Conservation (phyloP, 2,113 vertebrate species). For the Chloebia gouldiae region DNA sequence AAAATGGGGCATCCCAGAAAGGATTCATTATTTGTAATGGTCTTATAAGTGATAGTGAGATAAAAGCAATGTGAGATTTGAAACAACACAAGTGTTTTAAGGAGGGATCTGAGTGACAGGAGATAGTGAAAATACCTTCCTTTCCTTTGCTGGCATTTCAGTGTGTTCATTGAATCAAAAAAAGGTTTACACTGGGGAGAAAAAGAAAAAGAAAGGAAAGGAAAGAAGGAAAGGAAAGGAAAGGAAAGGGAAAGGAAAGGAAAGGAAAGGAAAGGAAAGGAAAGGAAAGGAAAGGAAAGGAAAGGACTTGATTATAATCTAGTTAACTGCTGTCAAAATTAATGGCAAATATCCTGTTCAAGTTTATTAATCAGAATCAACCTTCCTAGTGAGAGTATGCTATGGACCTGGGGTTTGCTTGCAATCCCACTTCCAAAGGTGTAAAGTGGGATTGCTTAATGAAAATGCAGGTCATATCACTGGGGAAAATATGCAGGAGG, state of each 20-base stretch:
- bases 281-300: no score
- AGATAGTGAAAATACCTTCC: background rate
- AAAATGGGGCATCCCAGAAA: conserved; percentile 31
- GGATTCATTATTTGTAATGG: conserved; percentile 55
- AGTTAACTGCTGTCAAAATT: background rate
- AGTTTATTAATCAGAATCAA: background rate
- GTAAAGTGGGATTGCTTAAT: background rate
- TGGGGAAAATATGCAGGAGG: background rate
- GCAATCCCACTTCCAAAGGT: background rate
- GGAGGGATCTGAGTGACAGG: background rate
- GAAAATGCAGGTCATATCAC: background rate
- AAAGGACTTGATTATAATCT: background rate
- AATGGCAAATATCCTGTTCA: background rate
- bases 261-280: background rate
- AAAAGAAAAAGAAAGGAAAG: background rate
- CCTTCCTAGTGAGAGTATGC: background rate
- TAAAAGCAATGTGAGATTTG: conserved; percentile 26
- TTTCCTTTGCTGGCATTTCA: background rate
- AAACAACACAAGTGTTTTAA: conserved; percentile 18
- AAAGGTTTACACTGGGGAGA: accelerated
- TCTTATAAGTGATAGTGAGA: background rate
- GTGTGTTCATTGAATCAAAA: background rate
- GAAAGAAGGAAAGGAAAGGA: no score
- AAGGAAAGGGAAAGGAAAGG: background rate
- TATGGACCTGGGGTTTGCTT: background rate